Conservation (phyloP, 1,140 invertebrate species). For the Atta cephalotes region DNA sequence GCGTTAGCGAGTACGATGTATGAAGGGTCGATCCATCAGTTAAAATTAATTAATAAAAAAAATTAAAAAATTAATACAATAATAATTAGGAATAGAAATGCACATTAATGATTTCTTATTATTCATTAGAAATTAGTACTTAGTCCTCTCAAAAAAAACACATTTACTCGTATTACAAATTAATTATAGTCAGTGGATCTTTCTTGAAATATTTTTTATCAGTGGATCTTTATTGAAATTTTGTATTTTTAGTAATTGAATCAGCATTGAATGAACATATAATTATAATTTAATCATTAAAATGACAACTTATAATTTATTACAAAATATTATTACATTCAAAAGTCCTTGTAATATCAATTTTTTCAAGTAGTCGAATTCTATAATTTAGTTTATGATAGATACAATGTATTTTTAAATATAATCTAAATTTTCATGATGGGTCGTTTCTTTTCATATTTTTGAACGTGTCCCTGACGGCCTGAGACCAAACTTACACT, state of each 20-base stretch:
- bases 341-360: neutral
- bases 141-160: neutral
- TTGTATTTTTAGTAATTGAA: constrained; percentile 16
- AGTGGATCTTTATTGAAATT: neutral
- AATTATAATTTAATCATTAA: constrained; percentile 23
- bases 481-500: constrained; percentile 51
- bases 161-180: neutral
- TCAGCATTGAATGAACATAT: neutral
- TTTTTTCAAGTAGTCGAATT: neutral
- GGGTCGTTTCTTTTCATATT: constrained; percentile 19
- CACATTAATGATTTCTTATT: neutral
- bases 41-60: neutral
- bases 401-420: neutral
- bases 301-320: neutral
- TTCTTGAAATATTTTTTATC: constrained; percentile 4
- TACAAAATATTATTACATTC: neutral
- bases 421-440: neutral
- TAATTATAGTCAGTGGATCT: neutral
- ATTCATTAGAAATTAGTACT: neutral
- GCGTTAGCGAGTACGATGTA: constrained; percentile 44
- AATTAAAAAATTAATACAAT: constrained; percentile 1
- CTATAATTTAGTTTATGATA: neutral
- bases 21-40: constrained; percentile 20
- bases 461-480: constrained; percentile 38
- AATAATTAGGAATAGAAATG: neutral